Percentiles rank a stretch among this genome's conserved stretches.
These are phyloP conservation scores for rat (Rattus norvegicus) DNA, from an alignment of 2,113 vertebrate species.

Conservation along the genomic window DNA sequence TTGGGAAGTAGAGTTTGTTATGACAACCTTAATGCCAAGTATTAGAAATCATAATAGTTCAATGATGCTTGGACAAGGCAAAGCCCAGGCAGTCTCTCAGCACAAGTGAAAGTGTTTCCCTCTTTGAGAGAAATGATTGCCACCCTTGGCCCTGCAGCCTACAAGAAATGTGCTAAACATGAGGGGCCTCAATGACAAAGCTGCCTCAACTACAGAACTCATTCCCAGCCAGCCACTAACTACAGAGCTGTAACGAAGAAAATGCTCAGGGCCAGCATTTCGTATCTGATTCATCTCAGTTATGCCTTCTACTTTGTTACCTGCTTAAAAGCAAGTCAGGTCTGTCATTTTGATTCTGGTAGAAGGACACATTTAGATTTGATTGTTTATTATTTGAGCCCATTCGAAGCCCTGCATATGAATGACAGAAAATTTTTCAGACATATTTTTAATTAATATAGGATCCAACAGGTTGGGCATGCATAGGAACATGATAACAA, in stretches of 20 bases:
- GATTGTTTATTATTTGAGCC: not conserved
- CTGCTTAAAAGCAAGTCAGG: not conserved
- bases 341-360: not conserved
- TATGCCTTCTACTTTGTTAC: not conserved
- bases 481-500: not conserved
- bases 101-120: not conserved
- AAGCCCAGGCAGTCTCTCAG: not conserved
- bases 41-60: slow-evolving; percentile 37
- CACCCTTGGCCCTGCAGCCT: not conserved
- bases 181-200: not conserved
- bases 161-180: not conserved
- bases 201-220: no score
- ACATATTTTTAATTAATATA: not conserved
- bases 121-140: not conserved
- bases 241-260: not conserved
- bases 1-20: slow-evolving; percentile 48
- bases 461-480: not conserved
- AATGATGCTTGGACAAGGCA: not conserved
- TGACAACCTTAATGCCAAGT: slow-evolving; percentile 37
- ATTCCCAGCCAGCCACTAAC: not conserved
- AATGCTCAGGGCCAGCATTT: not conserved
- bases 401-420: not conserved
- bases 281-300: not conserved
- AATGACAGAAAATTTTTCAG: slow-evolving; percentile 6
- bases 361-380: not conserved